phyloP scores from a whole-genome alignment of 2,113 vertebrate species.

The Abramis brama region DNA sequence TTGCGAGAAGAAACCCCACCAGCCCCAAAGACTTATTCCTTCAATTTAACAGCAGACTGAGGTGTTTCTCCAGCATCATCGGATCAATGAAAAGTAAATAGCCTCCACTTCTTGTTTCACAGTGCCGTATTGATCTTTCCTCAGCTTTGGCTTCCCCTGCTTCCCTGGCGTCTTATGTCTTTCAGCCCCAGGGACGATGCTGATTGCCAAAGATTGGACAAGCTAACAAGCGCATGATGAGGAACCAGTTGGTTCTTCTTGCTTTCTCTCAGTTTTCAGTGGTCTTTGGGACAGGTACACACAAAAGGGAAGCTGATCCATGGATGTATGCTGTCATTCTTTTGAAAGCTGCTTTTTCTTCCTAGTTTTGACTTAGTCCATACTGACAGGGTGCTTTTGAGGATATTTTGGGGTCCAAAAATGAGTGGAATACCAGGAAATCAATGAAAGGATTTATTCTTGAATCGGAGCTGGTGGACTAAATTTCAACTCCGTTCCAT shows the following conservation, averaged over 20 bases:
- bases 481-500: constrained; percentile 56
- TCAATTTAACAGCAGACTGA: constrained; percentile 97
- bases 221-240: constrained; percentile 99
- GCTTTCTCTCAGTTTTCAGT: constrained; percentile 62
- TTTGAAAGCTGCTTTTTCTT: constrained; percentile 64
- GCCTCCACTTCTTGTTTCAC: constrained; percentile 99
- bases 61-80: constrained; percentile 99
- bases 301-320: constrained; percentile 74
- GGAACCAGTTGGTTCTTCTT: constrained; percentile 82
- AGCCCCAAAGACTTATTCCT: constrained; percentile 89
- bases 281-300: constrained; percentile 64
- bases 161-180: constrained; percentile 85
- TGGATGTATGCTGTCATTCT: constrained; percentile 79
- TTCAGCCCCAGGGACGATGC: constrained; percentile 95
- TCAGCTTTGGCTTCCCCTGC: constrained; percentile 91
- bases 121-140: constrained; percentile 98
- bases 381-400: constrained; percentile 62
- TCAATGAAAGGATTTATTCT: constrained; percentile 47
- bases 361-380: constrained; percentile 60
- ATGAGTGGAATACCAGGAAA: constrained; percentile 43
- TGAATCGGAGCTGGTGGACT: constrained; percentile 64
- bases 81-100: constrained; percentile 99
- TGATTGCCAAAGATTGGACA: constrained; percentile 99
- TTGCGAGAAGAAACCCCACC: constrained; percentile 61
- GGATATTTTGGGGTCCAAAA: constrained; percentile 61